Conservation (phyloP, 2,797 vertebrate genomes). For the Amblyopsis hoosieri region DNA sequence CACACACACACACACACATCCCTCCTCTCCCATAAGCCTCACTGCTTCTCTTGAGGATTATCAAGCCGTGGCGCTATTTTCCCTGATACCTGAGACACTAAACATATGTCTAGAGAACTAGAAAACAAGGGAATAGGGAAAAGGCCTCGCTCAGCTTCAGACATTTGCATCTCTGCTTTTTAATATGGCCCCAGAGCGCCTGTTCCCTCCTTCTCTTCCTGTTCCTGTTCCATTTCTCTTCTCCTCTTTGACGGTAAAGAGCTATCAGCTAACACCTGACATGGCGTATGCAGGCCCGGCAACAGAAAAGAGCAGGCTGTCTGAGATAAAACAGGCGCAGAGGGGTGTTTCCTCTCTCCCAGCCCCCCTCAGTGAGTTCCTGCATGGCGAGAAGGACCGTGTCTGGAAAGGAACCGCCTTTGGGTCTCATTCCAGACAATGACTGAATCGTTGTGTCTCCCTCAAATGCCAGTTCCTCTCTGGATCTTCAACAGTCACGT, state of each 20-base stretch:
- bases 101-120: conserved; percentile 24
- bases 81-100: conserved; percentile 32
- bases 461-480: conserved; percentile 21
- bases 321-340: conserved; percentile 69
- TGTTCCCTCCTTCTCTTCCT: conserved; percentile 19
- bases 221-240: conserved; percentile 34
- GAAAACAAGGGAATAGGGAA: conserved; percentile 21
- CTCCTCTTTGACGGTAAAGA: conserved; percentile 47
- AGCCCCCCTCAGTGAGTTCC: conserved; percentile 21
- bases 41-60: conserved; percentile 25
- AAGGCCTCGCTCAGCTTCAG: conserved; percentile 44
- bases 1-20: not conserved
- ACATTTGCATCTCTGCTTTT: conserved; percentile 59
- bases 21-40: not conserved
- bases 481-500: conserved; percentile 13
- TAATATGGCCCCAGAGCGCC: conserved; percentile 58
- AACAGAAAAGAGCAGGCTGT: conserved; percentile 62
- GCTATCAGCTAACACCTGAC: conserved; percentile 69
- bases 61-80: conserved; percentile 44
- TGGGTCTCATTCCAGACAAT: conserved; percentile 28
- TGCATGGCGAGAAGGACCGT: conserved; percentile 9
- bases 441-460: conserved; percentile 23
- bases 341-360: conserved; percentile 29
- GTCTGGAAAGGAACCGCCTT: conserved; percentile 1
- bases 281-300: conserved; percentile 47